Evolutionary conservation across 2,797 vertebrate species (phyloP).

Genomic region (Mus caroli): DNA sequence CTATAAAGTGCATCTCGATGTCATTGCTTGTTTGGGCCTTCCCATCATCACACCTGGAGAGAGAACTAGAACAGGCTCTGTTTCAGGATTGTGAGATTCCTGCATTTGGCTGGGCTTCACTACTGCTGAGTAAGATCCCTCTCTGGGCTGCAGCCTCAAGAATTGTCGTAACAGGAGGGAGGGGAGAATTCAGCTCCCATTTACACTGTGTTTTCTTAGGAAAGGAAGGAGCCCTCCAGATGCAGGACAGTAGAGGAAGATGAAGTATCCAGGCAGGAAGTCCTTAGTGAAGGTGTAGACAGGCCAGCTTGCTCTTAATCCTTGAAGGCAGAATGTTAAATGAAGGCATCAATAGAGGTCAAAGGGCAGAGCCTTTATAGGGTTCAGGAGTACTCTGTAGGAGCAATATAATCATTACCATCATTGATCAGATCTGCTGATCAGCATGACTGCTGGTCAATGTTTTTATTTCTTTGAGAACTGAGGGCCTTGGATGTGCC

Average conservation of each 20-base stretch:
- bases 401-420: rapidly evolving
- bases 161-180: not conserved
- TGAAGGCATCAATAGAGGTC: not conserved
- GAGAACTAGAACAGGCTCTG: not conserved
- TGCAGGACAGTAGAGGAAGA: not conserved
- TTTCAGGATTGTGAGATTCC: not conserved
- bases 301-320: not conserved
- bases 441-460: not conserved
- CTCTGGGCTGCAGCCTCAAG: not conserved
- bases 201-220: not conserved
- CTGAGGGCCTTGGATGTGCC: not conserved
- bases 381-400: not conserved
- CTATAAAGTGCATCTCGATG: not conserved
- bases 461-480: not conserved
- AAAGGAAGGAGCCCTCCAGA: not conserved
- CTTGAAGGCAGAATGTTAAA: conserved; percentile 2
- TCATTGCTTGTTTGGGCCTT: not conserved
- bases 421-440: not conserved
- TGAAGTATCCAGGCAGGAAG: not conserved
- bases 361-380: not conserved
- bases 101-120: not conserved
- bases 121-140: rapidly evolving
- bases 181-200: not conserved
- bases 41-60: not conserved
- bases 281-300: not conserved